Evolutionary conservation across 2,113 vertebrate species (phyloP), one percentile per base, ranked within the genome.

Genomic region (Myiagra hebetior): DNA sequence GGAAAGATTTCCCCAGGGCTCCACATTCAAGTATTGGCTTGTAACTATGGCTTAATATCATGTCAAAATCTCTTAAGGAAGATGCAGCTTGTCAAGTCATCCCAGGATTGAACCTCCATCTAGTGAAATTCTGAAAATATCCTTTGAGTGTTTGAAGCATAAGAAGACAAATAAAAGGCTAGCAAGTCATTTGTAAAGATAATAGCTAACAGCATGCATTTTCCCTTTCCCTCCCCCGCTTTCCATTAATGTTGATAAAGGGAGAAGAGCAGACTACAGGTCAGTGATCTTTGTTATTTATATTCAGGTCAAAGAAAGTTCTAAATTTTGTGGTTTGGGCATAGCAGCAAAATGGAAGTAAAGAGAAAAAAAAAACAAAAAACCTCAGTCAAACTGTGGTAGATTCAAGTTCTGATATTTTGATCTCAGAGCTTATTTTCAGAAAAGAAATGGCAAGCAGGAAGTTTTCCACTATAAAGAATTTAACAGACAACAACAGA

Each of bases 41-140:
- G 98, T 99, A 99, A 99, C 98, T 98, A 98, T 98, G 98, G 98
- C 98, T 98, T 99, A 98, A 99, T 99, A 98, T 98, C 97, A 30
- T 98, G 98, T 99, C 98, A 98, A 97, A 98, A 98, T 98, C 98
- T 99, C 98, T 98, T 95, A 98, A 98, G 98, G 98, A 99, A 98
- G 98, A 98, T 98, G 95, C 96, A 98, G 97, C 94, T 97, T 98
- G 98, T 99, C 98, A 98, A 98, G 97, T 97, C 96, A 92, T 97
- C 96, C 98, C 90, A 96, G 96, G 94, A 97, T 55, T 97, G 95
- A 98, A 97, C 95, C 91, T 98, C 91, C 96, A 97, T 97, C 98
- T 95, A 81, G 86, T 50, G 96, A 98, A 98, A 98, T 97, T 96
- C 96, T 95, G 93, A 97, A 98, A 98, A 98, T 98, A 62, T 96